Conservation (phyloP, 2,113 vertebrate genomes). For the Xyliphius kryptos region DNA sequence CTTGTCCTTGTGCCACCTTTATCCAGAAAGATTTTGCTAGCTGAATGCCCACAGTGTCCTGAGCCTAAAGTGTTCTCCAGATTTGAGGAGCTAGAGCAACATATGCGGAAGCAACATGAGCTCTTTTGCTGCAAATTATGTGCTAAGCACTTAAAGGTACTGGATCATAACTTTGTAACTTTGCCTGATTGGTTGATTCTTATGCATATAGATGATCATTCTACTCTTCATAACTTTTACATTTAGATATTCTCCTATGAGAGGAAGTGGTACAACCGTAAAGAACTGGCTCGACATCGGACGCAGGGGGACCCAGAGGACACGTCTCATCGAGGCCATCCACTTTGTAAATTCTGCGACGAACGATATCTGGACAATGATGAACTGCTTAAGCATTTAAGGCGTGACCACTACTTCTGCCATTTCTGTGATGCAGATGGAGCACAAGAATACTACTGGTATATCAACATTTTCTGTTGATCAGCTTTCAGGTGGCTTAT, state of each 20-base stretch:
- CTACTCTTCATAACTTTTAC: too few relatives aligned
- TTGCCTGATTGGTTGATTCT: too few relatives aligned
- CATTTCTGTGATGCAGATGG: conserved; percentile 96
- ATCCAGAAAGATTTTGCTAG: too few relatives aligned
- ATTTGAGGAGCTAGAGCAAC: conserved; percentile 88
- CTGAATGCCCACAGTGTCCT: conserved; percentile 77
- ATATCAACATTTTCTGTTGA: too few relatives aligned
- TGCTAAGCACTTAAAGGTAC: conserved; percentile 87
- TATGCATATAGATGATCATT: too few relatives aligned
- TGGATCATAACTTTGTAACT: not conserved
- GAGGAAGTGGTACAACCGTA: conserved; percentile 92
- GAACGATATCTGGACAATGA: conserved; percentile 95
- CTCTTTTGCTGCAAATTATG: conserved; percentile 95
- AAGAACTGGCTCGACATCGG: conserved; percentile 87
- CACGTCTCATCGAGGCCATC: conserved; percentile 92
- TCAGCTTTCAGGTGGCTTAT: too few relatives aligned
- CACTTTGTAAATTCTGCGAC: conserved; percentile 94
- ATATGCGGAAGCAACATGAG: conserved; percentile 94
- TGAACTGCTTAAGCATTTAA: conserved; percentile 87
- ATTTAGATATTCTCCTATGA: conserved; percentile 90
- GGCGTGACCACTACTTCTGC: conserved; percentile 94
- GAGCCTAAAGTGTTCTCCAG: conserved; percentile 78
- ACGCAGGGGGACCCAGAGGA: conserved; percentile 93
- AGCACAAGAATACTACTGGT: conserved; percentile 97
- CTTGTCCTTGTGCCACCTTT: too few relatives aligned